Evolutionary conservation across 2,888 invertebrate species (phyloP), one percentile per base, ranked within the genome.

Genomic region (Lasius fuliginosus): DNA sequence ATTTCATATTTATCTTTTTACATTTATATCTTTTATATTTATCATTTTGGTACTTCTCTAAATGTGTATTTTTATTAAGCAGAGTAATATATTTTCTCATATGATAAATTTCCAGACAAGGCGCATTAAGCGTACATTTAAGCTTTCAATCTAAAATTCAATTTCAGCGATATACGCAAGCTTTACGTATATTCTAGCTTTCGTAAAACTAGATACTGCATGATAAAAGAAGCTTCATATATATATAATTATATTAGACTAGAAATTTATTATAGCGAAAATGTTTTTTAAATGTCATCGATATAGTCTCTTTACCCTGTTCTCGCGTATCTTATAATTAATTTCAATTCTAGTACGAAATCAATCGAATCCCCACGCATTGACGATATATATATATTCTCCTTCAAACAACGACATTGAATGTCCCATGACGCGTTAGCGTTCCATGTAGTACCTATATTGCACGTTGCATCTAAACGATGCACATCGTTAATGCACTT

Each of bases 401-500:
- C 46, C 9, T 42, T 71, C 79, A 64, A 69, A 77, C 42, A 62
- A 36, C 9, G 46, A 71, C 42, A 40, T 36, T 53, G 65, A 76
- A 53, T 71, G 27, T 73, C 46, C 23, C 33, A 71, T 60, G 60
- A 79, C 27, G 36, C 33, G 71, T 46, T 71, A 71, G 58, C n/a
- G n/a, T 73, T 33, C 46, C 58, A 33, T 71, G 4, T 30, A 58
- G 18, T 33, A 3, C 73, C 46, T 27, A 79, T 73, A 79, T 79
- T 73, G 60, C 79, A 46, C 33, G 18, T 58, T 69, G 60, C 33
- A 40, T 58, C 33, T 46, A 33, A 23, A 46, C 60, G 71, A 79
- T 73, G 36, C 79, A 46, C 73, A 77, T 69, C 42, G 56, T 58
- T 77, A 69, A 77, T n/a, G 56, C 40, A 79, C 33, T 27, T 11